Percentiles rank a stretch among this genome's conserved stretches.
Conservation (phyloP, 2,888 invertebrate genomes). For the Charanyca ferruginea region DNA sequence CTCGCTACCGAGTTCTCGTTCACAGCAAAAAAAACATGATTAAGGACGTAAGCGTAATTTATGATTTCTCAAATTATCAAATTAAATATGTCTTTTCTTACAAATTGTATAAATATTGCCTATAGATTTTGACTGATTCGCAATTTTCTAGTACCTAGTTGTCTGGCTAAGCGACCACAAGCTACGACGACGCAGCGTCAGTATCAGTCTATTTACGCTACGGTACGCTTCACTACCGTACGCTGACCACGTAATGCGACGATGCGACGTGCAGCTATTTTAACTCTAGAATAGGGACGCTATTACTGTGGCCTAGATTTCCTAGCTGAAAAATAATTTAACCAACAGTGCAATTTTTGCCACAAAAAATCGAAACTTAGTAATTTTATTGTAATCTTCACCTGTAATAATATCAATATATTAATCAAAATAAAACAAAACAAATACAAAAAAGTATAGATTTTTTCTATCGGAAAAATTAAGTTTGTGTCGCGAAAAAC, state of each 20-base stretch:
- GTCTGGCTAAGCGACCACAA: constrained; percentile 18
- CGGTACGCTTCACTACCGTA: constrained; percentile 74
- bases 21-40: no score
- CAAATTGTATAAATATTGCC: neutral
- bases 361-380: constrained; percentile 19
- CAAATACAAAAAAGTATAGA: constrained; percentile 2
- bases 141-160: constrained; percentile 30
- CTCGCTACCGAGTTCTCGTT: no score
- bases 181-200: constrained; percentile 46
- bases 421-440: neutral
- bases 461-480: constrained; percentile 57
- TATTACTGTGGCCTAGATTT: constrained; percentile 83
- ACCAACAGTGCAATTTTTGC: constrained; percentile 31
- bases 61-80: neutral
- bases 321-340: constrained; percentile 70
- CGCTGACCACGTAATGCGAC: constrained; percentile 74
- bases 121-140: constrained; percentile 4
- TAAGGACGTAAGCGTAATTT: no score
- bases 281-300: constrained; percentile 81
- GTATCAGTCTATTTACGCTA: constrained; percentile 81
- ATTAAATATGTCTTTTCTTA: no score
- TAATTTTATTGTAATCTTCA: constrained; percentile 2
- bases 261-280: constrained; percentile 70
- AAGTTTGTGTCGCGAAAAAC: constrained; percentile 77
- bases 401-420: constrained; percentile 11